A percentile compares a stretch with the other conserved stretches of the same genome.
Conservation (phyloP, 2,113 vertebrate species). For the Lichenostomus cassidix region DNA sequence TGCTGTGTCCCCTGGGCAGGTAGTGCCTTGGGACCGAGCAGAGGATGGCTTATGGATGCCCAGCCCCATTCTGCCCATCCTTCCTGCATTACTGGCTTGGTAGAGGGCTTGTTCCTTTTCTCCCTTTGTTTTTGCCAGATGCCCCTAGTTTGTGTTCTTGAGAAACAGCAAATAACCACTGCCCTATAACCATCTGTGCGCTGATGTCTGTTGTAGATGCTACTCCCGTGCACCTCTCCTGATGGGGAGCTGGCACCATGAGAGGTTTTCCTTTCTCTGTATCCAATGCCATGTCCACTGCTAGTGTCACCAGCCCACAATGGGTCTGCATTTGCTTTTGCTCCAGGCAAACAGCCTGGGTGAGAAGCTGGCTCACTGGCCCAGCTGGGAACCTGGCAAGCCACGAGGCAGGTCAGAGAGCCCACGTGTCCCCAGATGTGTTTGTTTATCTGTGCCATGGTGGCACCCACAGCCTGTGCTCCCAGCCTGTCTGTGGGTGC, state of each 20-base stretch:
- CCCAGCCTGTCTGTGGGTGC: not conserved
- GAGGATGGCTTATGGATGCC: not conserved
- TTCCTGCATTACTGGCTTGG: not conserved
- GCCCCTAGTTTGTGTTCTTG: not conserved
- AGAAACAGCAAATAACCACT: not conserved
- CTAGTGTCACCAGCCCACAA: fast-evolving
- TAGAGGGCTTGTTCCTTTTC: not conserved
- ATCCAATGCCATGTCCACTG: not conserved
- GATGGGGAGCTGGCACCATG: not conserved
- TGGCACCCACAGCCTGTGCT: not conserved
- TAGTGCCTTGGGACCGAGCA: fast-evolving
- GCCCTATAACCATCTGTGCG: not conserved
- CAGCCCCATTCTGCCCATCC: not conserved
- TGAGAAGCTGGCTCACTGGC: fast-evolving
- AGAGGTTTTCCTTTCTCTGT: not conserved
- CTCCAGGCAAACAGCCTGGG: fast-evolving
- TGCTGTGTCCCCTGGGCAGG: not conserved
- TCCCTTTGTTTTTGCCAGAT: not conserved
- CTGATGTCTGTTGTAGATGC: not conserved
- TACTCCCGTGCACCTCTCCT: not conserved
- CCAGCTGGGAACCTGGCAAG: not conserved
- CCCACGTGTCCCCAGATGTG: not conserved
- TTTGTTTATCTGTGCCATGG: not conserved
- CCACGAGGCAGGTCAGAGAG: not conserved
- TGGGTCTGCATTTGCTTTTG: not conserved